These are phyloP conservation scores for Notoglanidium macrostoma DNA, from an alignment of 2,797 vertebrate genomes.

Conservation along the genomic window DNA sequence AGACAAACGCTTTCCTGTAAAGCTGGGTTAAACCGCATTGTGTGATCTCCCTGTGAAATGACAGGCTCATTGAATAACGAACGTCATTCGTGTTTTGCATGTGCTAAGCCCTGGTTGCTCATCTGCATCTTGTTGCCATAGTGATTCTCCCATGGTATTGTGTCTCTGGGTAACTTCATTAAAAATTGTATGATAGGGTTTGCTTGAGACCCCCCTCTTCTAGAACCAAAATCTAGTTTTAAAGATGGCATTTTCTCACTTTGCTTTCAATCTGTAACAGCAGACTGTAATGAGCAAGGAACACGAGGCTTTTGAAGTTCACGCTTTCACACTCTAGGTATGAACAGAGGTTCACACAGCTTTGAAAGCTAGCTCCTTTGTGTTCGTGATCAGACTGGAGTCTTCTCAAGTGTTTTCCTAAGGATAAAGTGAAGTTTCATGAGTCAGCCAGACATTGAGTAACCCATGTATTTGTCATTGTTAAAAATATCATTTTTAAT, in stretches of 20 bases:
- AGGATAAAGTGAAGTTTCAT: neutral
- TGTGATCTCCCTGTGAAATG: constrained; percentile 16
- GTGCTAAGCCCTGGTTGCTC: constrained; percentile 16
- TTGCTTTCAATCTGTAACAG: neutral
- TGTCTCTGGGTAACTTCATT: constrained; percentile 19
- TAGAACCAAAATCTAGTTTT: constrained; percentile 1
- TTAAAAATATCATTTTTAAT: neutral
- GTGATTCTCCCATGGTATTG: constrained; percentile 33
- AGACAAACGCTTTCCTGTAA: neutral
- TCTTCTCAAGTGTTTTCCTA: constrained; percentile 26
- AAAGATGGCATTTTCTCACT: constrained; percentile 7
- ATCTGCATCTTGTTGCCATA: constrained; percentile 50
- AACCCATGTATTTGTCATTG: neutral
- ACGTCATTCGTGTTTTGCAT: constrained; percentile 36
- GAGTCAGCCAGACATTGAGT: constrained; percentile 7
- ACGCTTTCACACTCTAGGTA: neutral
- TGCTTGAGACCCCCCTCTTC: neutral
- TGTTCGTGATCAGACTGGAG: constrained; percentile 26
- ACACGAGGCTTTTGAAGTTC: neutral
- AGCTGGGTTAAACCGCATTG: neutral
- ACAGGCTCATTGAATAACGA: constrained; percentile 38
- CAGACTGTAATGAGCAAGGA: neutral
- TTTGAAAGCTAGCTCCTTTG: neutral
- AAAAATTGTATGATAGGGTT: constrained; percentile 32
- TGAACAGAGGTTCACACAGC: constrained; percentile 1